Base-by-base conservation (phyloP, 2,797 vertebrate genomes). In the Gymnothorax reevesii region DNA sequence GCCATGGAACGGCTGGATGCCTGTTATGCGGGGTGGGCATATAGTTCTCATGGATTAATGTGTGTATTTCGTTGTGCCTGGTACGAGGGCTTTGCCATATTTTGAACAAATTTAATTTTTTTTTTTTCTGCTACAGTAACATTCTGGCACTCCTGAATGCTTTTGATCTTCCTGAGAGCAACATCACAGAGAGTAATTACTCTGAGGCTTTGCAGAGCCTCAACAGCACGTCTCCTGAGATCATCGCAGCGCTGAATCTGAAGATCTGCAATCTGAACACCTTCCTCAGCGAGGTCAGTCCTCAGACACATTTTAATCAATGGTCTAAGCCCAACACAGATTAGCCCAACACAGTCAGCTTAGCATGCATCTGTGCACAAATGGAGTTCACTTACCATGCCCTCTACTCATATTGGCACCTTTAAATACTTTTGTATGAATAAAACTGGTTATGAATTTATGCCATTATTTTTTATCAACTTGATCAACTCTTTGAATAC, bases 1-100 rank as follows among this genome's bases (percentile, higher is more conserved):
- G 97, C 98, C 88, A 98, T 97, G 0, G 91, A 97, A 84, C 96
- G 93, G 92, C 98, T 91, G 0, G 97, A 98, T 13, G 95, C 92
- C 89, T 99, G 98, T 85, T 83, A 97, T 17, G 86, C 87, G 85
- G 91, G 57, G 97, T 98, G 62, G 7, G 62, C 8, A 20, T 66
- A 7, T 66, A 8, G 15, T 62, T 62, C 15, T 62, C 60, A 13
- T 62, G 60, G 60, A 94, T 88, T 42, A 42, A 42, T 64, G 62
- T 64, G 62, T n/a, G 4, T 0, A 17, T 22, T 64, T 20, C 20
- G 62, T n/a, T 64, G n/a, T 64, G 4, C 62, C n/a, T 17, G 62
- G 13, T 64, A 83, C 33, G 9, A 42, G 25, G 33, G 33, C 33
- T 42, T 42, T 42, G 33, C 27, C 6, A 4, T 60, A 77, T 22